phyloP scores from a whole-genome alignment of 2,797 vertebrate genomes.

The Tarsius wallacei region DNA sequence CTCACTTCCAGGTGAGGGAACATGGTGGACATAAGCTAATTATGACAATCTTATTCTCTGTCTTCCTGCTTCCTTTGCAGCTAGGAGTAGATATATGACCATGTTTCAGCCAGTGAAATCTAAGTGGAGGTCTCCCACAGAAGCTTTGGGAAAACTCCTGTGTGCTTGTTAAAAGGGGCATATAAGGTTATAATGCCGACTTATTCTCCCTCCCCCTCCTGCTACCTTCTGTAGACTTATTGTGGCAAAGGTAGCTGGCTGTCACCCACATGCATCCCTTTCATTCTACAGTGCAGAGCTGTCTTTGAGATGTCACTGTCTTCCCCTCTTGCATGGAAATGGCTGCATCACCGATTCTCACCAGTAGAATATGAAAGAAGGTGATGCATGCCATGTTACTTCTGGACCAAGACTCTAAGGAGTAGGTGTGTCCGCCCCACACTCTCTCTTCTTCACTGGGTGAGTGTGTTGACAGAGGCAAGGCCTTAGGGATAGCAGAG shows the following conservation, averaged over 20 bases:
- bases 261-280: background rate
- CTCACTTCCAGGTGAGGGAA: background rate
- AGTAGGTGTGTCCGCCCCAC: background rate
- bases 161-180: background rate
- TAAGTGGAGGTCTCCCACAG: background rate
- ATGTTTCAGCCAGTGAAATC: background rate
- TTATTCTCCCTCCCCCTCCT: background rate
- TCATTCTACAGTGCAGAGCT: background rate
- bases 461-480: background rate
- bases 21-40: accelerated
- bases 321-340: background rate
- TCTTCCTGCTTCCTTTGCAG: background rate
- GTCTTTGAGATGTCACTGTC: background rate
- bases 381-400: background rate
- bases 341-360: background rate
- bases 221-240: background rate
- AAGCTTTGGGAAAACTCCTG: background rate
- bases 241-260: background rate
- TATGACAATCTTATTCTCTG: background rate
- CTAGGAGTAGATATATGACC: background rate
- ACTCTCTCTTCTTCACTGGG: background rate
- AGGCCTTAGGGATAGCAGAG: background rate
- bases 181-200: background rate
- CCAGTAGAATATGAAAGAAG: background rate
- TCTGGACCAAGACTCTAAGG: background rate